Base-by-base conservation (phyloP, 2,113 vertebrate genomes). In the Oriolus oriolus region DNA sequence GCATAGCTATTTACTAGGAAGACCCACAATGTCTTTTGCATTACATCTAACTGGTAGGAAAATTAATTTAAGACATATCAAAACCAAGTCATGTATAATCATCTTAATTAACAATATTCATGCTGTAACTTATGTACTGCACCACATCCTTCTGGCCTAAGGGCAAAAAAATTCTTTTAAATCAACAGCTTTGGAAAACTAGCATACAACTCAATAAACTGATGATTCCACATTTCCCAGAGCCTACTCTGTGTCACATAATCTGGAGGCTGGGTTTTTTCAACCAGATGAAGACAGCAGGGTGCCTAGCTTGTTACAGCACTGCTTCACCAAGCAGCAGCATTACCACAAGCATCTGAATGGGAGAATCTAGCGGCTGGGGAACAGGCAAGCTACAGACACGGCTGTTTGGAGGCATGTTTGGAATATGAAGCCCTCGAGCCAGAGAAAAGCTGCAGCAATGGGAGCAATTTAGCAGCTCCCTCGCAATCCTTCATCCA, bases 251-350 rank as follows among this genome's bases (percentile, higher is more conserved):
- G 12, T 59, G 47, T 70, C 68, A 59, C 56, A 63, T 19, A 59
- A 49, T 30, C 31, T 3, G 1, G 24, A 31, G 28, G 82, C 68
- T 86, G 66, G 0, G 10, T 76, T 64, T 80, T 66, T 63, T 61
- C 83, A 92, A 20, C 5, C 47, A 74, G 45, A 82, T 49, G 84
- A 92, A 74, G 83, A 74, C 90, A 94, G 86, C 39, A 37, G 90
- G 88, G 71, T 88, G 90, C 88, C 88, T 20, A 6, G 57, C 28
- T 56, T 15, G 50, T 41, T 65, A 49, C n/a, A 69, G 63, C 59
- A 47, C 54, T 24, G 13, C 81, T 83, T 70, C 78, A 50, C 37
- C 84, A 52, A 69, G 87, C n/a, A 65, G 81, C 49, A 39, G 53
- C 14, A 13, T 42, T 52, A 59, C 84, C 61, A 54, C 54, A 76